These are phyloP conservation scores for Hippocampus comes DNA, from an alignment of 2,113 vertebrate species.

Conservation along the genomic window DNA sequence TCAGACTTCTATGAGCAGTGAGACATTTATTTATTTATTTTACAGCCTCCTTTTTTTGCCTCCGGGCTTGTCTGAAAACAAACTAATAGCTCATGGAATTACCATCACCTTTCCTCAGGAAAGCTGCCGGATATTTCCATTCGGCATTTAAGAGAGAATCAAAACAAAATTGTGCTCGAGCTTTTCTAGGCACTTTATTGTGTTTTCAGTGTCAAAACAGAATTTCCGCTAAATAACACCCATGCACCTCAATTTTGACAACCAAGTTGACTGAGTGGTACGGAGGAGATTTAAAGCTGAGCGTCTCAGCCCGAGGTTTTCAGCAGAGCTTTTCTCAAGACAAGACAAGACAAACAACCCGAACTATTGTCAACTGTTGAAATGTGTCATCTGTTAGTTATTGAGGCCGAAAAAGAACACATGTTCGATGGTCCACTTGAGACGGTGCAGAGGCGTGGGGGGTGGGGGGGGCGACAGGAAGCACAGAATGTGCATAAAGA, in stretches of 20 bases:
- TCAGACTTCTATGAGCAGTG: constrained; percentile 51
- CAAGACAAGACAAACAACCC: constrained; percentile 25
- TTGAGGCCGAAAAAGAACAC: constrained; percentile 37
- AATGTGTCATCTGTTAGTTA: constrained; percentile 36
- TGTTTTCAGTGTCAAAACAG: constrained; percentile 16
- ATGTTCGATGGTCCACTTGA: constrained; percentile 36
- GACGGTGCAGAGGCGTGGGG: not conserved
- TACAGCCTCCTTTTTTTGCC: constrained; percentile 39
- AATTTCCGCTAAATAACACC: not conserved
- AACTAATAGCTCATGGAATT: constrained; percentile 47
- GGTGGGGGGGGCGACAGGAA: not conserved
- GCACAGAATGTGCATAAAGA: constrained; percentile 30
- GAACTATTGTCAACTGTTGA: constrained; percentile 33
- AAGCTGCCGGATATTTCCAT: constrained; percentile 37
- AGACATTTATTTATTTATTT: constrained; percentile 30
- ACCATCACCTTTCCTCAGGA: constrained; percentile 46
- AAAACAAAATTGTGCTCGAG: constrained; percentile 15
- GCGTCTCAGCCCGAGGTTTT: not conserved
- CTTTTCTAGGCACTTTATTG: constrained; percentile 9
- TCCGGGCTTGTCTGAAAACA: constrained; percentile 35
- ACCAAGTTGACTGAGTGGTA: not conserved
- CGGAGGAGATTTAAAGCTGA: constrained; percentile 13
- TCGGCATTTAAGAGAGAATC: constrained; percentile 16
- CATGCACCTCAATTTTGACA: constrained; percentile 23
- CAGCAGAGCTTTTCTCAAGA: not conserved